These are phyloP conservation scores for Gallinago jamesoni DNA, from an alignment of 2,113 vertebrate species.

Conservation along the genomic window DNA sequence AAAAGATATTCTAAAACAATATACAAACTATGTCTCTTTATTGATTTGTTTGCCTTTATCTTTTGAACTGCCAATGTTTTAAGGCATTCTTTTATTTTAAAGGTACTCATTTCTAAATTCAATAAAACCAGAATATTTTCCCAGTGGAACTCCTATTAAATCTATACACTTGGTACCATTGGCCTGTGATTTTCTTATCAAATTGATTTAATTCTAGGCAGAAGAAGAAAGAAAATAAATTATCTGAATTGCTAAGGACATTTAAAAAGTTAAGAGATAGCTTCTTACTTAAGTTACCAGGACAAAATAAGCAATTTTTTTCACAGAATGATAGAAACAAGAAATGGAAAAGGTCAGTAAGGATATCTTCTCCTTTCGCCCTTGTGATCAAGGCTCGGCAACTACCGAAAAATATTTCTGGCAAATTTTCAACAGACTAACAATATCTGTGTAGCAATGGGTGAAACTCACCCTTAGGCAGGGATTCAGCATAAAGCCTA, in stretches of 20 bases:
- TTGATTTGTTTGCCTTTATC: conserved; percentile 24
- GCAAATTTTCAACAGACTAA: neutral
- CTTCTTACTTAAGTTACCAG: neutral
- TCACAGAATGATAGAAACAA: neutral
- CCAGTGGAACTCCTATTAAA: neutral
- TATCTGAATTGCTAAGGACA: neutral
- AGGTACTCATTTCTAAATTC: neutral
- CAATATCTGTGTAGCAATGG: neutral
- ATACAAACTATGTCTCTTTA: neutral
- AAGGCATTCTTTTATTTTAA: conserved; percentile 29
- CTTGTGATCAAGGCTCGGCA: neutral
- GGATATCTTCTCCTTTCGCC: neutral
- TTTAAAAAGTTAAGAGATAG: neutral
- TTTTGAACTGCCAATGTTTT: conserved; percentile 8
- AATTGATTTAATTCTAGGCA: neutral
- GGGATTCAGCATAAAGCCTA: neutral
- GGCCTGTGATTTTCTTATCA: neutral
- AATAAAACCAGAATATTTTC: neutral
- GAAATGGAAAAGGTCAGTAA: neutral
- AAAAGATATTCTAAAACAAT: conserved; percentile 9
- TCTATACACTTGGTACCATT: neutral
- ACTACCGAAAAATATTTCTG: neutral
- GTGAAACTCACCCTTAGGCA: neutral
- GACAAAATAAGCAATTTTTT: neutral
- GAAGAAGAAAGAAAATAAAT: neutral